Conservation (phyloP, 2,113 vertebrate species). For the Pogonocichla stellata region DNA sequence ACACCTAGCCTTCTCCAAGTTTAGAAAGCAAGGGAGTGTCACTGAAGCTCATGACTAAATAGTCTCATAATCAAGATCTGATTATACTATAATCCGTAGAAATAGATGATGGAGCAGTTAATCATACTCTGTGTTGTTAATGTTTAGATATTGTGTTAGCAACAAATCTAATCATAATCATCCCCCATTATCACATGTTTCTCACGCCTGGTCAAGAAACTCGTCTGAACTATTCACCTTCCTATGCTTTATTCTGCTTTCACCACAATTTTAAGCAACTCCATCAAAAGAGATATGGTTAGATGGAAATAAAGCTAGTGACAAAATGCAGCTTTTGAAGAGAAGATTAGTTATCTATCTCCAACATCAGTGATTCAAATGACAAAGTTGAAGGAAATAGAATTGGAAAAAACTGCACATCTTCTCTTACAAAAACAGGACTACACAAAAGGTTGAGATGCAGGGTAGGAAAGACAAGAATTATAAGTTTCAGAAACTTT, state of each 20-base stretch:
- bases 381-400: not conserved
- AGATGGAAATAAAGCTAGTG: not conserved
- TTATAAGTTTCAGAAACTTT: not conserved
- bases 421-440: not conserved
- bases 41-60: not conserved
- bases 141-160: not conserved
- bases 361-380: not conserved
- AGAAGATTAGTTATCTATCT: not conserved
- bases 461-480: not conserved
- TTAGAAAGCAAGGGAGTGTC: not conserved
- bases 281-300: not conserved
- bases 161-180: not conserved
- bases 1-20: not conserved
- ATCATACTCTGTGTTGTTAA: not conserved
- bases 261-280: not conserved
- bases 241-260: not conserved
- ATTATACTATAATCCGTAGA: not conserved
- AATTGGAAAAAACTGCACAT: not conserved
- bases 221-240: not conserved
- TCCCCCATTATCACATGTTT: not conserved
- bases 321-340: not conserved
- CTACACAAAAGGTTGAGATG: not conserved
- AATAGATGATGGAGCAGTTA: not conserved
- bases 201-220: not conserved
- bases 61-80: not conserved